Evolutionary conservation across 2,797 vertebrate genomes (phyloP).

Genomic region (Hozukius guyotensis): DNA sequence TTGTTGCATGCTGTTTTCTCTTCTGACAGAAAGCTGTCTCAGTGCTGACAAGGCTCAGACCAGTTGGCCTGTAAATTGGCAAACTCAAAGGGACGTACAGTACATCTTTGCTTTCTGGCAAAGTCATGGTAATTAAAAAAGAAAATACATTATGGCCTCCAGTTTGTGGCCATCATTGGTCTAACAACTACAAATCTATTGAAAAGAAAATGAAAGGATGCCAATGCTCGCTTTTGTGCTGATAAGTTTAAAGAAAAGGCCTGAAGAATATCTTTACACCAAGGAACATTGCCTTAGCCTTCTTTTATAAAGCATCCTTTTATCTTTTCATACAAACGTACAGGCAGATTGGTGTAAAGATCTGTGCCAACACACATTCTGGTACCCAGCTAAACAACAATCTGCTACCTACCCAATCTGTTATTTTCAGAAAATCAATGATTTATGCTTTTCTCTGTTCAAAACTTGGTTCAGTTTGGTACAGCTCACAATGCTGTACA

Average conservation of each 20-base stretch:
- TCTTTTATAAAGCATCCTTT: not conserved
- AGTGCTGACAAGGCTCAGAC: constrained; percentile 41
- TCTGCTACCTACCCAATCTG: constrained; percentile 30
- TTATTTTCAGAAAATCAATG: constrained; percentile 34
- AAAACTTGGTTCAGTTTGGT: not conserved
- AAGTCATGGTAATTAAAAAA: not conserved
- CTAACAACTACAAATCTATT: not conserved
- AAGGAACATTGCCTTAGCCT: constrained; percentile 2
- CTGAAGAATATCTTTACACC: constrained; percentile 1
- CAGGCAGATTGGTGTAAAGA: constrained; percentile 21
- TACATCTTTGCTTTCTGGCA: not conserved
- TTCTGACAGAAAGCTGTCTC: constrained; percentile 31
- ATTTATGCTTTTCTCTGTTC: not conserved
- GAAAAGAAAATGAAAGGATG: not conserved
- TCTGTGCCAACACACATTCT: constrained; percentile 7
- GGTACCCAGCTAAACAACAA: constrained; percentile 12
- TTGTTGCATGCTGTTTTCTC: constrained; percentile 42
- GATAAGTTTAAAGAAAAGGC: not conserved
- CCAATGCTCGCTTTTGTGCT: not conserved
- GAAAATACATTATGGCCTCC: not conserved
- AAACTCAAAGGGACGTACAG: not conserved
- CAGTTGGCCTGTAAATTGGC: constrained; percentile 51
- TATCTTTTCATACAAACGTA: constrained; percentile 27
- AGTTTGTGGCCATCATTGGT: not conserved
- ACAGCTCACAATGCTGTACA: not conserved